Base-by-base conservation (phyloP, 1,140 invertebrate genomes). In the Hyles euphorbiae region DNA sequence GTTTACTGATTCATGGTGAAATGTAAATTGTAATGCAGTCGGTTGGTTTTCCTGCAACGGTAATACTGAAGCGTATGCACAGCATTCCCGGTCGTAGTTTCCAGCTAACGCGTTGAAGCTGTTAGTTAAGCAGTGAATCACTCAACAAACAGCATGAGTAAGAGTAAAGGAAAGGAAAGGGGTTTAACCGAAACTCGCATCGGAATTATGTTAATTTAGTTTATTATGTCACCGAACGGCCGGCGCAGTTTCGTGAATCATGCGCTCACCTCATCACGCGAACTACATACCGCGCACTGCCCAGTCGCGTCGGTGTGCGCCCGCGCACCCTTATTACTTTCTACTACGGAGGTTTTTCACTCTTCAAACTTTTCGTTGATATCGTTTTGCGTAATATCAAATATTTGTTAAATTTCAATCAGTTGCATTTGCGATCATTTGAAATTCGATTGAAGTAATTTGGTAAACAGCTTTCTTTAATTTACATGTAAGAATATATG, bases 311-410 rank as follows among this genome's bases (percentile, higher is more conserved):
- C 47, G 43, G 12, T 2, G 51, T 66, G 65, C 68, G 70, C 72
- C 72, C 76, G 70, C 71, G 61, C 63, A 83, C 85, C 83, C 81
- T 86, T 88, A 87, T 84, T 87, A 85, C 83, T 88, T 88, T 88
- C 85, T 85, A 78, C 76, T 63, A 72, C 70, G 61, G 53, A 58
- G 72, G 55, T 67, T 40, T 40, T 40, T 40, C 36, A 5, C 5
- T 40, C 36, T 5, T 5, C 36, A 5, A 5, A 40, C 4, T 8
- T 40, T 40, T 40, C 5, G 8, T 3, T 40, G 36, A 5, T 5
- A 40, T 40, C 0, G 36, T 40, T 40, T 40, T 40, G 8, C 36
- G 8, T 40, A 40, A 40, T 40, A 40, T 5, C 5, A 40, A 40
- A 40, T 8, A 40, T 40, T 48, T 7, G 5, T 3, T 48, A 5